Percentiles rank a stretch among this genome's conserved stretches.
These are phyloP conservation scores for Aplocera efformata DNA, from an alignment of 2,888 invertebrate species.

Conservation along the genomic window DNA sequence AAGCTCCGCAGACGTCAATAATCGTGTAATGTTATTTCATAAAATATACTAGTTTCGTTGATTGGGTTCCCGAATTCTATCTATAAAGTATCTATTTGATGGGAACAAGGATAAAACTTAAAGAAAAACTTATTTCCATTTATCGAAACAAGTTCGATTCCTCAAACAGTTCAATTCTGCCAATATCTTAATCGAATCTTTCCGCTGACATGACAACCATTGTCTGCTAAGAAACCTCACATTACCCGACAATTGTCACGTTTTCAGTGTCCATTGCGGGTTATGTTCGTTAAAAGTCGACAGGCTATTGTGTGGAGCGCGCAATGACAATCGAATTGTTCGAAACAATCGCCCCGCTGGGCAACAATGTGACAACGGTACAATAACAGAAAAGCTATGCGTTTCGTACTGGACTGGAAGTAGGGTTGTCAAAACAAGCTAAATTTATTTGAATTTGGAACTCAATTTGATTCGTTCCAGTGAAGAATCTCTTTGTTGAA, in stretches of 20 bases:
- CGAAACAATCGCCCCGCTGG: constrained; percentile 16
- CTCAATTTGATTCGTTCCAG: too few relatives aligned
- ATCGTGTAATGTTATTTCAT: too few relatives aligned
- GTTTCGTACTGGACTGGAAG: constrained; percentile 1
- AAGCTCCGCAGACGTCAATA: too few relatives aligned
- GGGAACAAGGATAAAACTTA: too few relatives aligned
- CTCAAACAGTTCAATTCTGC: constrained; percentile 4
- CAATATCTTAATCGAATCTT: constrained; percentile 9
- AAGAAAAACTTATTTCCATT: too few relatives aligned
- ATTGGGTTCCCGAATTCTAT: too few relatives aligned
- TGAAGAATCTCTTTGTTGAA: too few relatives aligned
- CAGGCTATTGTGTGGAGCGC: constrained; percentile 18
- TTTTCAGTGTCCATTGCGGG: constrained; percentile 17
- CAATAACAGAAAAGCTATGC: constrained; percentile 5
- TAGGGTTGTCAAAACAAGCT: background rate
- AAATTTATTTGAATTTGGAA: background rate
- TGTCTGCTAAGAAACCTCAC: constrained; percentile 14
- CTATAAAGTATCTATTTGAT: too few relatives aligned
- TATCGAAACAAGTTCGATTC: too few relatives aligned
- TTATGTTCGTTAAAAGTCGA: constrained; percentile 22
- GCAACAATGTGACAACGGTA: constrained; percentile 9
- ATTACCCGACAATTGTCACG: constrained; percentile 18
- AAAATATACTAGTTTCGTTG: too few relatives aligned
- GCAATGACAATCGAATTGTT: constrained; percentile 19
- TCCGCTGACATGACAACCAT: constrained; percentile 11